Base-by-base conservation (phyloP, 2,888 invertebrate species). In the Cephus pygmeus region DNA sequence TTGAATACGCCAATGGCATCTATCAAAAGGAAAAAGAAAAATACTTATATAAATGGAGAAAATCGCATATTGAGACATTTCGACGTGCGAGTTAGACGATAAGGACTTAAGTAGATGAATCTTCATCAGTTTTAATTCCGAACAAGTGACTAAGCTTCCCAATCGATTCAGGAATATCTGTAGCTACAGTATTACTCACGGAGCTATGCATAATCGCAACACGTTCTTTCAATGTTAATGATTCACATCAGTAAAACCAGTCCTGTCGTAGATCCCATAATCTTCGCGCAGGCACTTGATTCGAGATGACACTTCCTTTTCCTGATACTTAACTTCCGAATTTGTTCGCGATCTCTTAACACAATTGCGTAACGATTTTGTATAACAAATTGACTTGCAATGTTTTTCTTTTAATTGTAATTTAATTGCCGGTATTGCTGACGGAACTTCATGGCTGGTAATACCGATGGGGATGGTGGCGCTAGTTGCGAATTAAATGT, bases 271-370 rank as follows among this genome's bases (percentile, higher is more conserved):
- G 81, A 79, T 79, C 69, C 77, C 77, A 85, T 84, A 84, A 81
- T 83, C 81, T 84, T 86, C 85, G 84, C 85, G 87, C 87, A 90
- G 90, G 90, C 90, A 90, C 88, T 90, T 88, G 83, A 87, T 84
- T 86, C 83, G 83, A 85, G 86, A 82, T 86, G 82, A 86, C 80
- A 73, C 79, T 81, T 82, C 78, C 73, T 80, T 77, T 6, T 75
- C 75, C 75, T 33, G 15, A 36, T 30, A 15, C 56, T 56, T 69
- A 30, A 40, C 34, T 77, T 75, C 34, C 34, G 12, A 12, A 75
- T 77, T 15, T 31, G 15, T 75, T 75, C 23, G 30, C 40, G 31
- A 31, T 71, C 35, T 71, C 34, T 56, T 56, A 56, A 56, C 23
- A 23, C 56, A 23, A 23, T 56, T 9, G 23, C 23, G 56, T 23